A percentile compares a stretch with the other conserved stretches of the same genome.
Conservation (phyloP, 2,888 invertebrate species). For the Eucera pruinosa region DNA sequence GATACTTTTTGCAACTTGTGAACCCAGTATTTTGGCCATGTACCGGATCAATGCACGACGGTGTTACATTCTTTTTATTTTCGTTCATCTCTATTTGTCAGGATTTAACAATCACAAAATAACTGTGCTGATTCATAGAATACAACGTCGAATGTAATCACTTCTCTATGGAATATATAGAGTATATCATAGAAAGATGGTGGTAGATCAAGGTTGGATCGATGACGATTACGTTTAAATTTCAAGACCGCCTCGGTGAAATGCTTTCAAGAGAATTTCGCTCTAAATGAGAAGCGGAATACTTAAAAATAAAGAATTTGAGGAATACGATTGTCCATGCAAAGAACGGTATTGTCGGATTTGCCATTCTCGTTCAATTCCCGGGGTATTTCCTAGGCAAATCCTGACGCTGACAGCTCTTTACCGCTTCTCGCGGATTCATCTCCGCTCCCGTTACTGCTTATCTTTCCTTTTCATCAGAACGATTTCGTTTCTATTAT, state of each 20-base stretch:
- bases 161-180: too few species aligned
- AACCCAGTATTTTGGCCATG: neutral
- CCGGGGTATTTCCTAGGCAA: conserved; percentile 41
- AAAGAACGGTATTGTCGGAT: conserved; percentile 59
- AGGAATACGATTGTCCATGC: conserved; percentile 47
- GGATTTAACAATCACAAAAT: conserved; percentile 8
- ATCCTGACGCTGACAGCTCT: conserved; percentile 56
- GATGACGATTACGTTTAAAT: conserved; percentile 41
- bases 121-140: neutral
- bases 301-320: conserved; percentile 59
- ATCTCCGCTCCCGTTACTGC: conserved; percentile 27
- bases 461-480: conserved; percentile 20
- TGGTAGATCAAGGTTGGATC: too few species aligned
- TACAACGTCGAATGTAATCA: neutral
- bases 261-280: conserved; percentile 42
- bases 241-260: conserved; percentile 39
- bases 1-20: conserved; percentile 15
- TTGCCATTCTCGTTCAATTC: conserved; percentile 53
- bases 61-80: conserved; percentile 6
- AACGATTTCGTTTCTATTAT: conserved; percentile 31
- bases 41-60: neutral
- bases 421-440: conserved; percentile 39
- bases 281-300: conserved; percentile 45
- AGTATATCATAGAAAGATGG: conserved; percentile 1
- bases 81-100: neutral